phyloP scores from a whole-genome alignment of 2,888 invertebrate genomes.

The Chorisops tibialis region DNA sequence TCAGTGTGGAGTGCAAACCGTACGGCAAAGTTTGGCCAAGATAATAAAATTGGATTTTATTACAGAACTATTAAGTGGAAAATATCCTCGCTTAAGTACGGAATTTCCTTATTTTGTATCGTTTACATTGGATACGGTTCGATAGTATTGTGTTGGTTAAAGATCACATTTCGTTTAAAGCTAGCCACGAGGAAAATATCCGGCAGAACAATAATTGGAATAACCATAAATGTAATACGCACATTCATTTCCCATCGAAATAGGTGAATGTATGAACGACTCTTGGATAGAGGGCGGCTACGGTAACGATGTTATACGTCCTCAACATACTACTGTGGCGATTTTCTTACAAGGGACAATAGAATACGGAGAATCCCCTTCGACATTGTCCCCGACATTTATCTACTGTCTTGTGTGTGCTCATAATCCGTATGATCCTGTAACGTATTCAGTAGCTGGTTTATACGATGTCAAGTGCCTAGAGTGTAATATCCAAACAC shows the following conservation, averaged over 20 bases:
- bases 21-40: neutral
- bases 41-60: slow-evolving; percentile 19
- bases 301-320: no score
- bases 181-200: slow-evolving; percentile 4
- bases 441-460: slow-evolving; percentile 33
- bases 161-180: neutral
- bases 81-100: neutral
- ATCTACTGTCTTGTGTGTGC: slow-evolving; percentile 16
- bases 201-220: slow-evolving; percentile 7
- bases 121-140: no score
- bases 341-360: no score
- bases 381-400: no score
- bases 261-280: neutral
- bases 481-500: slow-evolving; percentile 32
- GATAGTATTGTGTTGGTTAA: no score
- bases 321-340: neutral
- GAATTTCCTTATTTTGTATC: no score
- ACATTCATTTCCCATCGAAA: neutral
- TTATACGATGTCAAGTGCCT: slow-evolving; percentile 33
- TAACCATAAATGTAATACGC: slow-evolving; percentile 14
- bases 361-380: no score
- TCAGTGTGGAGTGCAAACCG: no score
- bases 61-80: slow-evolving; percentile 7
- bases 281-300: neutral
- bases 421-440: slow-evolving; percentile 24